Conservation (phyloP, 2,113 vertebrate genomes). For the Melospiza melodia region DNA sequence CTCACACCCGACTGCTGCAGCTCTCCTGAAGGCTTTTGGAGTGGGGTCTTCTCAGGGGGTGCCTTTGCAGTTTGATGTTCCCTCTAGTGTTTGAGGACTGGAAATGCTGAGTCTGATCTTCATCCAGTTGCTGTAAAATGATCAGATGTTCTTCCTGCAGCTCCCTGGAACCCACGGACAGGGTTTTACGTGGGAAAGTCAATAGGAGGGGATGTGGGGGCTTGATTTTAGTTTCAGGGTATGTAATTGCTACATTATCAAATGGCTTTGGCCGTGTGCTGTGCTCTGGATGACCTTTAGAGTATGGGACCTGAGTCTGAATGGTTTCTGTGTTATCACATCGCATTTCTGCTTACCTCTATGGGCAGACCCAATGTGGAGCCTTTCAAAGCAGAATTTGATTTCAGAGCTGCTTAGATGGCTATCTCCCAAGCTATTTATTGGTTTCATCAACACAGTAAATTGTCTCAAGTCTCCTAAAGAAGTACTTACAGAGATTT, state of each 20-base stretch:
- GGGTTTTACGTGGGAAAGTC: neutral
- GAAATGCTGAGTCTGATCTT: slow-evolving; percentile 1
- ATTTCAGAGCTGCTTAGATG: slow-evolving; percentile 25
- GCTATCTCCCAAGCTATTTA: slow-evolving; percentile 33
- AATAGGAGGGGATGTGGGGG: neutral
- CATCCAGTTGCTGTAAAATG: neutral
- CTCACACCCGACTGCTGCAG: accelerated
- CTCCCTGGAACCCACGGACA: neutral
- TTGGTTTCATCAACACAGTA: slow-evolving; percentile 53
- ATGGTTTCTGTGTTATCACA: neutral
- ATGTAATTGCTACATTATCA: neutral
- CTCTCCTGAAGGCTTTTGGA: neutral
- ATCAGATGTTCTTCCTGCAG: neutral
- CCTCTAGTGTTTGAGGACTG: slow-evolving; percentile 43
- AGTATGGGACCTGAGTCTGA: neutral
- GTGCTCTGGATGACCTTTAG: neutral
- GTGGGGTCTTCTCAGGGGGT: neutral
- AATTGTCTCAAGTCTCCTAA: slow-evolving; percentile 52
- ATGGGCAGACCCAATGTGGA: neutral
- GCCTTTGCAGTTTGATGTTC: slow-evolving; percentile 38
- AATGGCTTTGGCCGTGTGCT: neutral
- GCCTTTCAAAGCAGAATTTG: slow-evolving; percentile 16
- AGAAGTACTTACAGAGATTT: slow-evolving; percentile 65
- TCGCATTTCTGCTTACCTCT: neutral
- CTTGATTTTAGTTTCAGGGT: neutral